Conservation (phyloP, 2,888 invertebrate species). For the Scotopteryx bipunctaria region DNA sequence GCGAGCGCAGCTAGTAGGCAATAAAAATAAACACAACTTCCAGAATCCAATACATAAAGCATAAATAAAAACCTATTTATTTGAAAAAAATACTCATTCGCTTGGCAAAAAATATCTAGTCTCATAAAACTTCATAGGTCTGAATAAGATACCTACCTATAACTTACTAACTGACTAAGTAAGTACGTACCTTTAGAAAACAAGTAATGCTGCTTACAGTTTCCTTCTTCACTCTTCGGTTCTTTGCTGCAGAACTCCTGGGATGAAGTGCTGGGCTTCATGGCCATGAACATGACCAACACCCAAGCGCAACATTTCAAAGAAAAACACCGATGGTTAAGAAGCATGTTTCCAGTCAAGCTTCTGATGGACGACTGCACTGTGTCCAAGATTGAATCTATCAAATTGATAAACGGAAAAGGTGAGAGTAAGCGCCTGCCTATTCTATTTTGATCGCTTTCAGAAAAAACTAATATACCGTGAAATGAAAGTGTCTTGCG, state of each 20-base stretch:
- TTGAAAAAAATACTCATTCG: too few species aligned
- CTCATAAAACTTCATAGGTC: too few species aligned
- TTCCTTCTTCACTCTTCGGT: conserved; percentile 37
- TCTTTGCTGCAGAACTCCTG: conserved; percentile 59
- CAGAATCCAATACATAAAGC: too few species aligned
- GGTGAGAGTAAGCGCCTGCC: conserved; percentile 46
- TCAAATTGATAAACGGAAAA: conserved; percentile 59
- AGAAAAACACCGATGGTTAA: conserved; percentile 51
- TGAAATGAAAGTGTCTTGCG: conserved; percentile 68
- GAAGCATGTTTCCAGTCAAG: conserved; percentile 60
- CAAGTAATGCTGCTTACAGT: conserved; percentile 47
- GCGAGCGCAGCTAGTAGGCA: too few species aligned
- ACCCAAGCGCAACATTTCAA: conserved; percentile 57
- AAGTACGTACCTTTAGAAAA: conserved; percentile 50
- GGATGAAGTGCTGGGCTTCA: conserved; percentile 45
- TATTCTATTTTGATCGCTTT: conserved; percentile 51
- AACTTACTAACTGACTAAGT: background rate
- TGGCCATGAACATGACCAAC: conserved; percentile 51
- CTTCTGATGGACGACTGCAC: conserved; percentile 54
- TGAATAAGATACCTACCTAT: background rate
- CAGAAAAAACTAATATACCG: conserved; percentile 59
- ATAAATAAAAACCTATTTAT: too few species aligned
- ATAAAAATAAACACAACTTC: too few species aligned
- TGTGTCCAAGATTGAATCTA: conserved; percentile 41
- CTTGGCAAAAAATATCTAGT: too few species aligned